A percentile compares a stretch with the other conserved stretches of the same genome.
phyloP scores from a whole-genome alignment of 1,140 invertebrate species.

The Drosophila nikananu region DNA sequence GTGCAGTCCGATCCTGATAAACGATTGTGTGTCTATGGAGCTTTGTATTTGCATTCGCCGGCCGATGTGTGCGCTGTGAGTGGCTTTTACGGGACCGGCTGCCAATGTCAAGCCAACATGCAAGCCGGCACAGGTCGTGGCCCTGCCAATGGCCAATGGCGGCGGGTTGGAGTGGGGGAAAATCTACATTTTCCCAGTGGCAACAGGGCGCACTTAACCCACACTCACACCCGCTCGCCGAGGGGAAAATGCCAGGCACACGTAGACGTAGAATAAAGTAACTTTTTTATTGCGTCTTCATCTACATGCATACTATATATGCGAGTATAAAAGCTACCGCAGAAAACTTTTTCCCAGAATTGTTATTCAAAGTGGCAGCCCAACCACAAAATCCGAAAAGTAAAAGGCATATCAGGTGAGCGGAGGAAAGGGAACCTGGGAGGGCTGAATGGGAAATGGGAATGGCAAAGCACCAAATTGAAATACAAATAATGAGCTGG shows the following conservation, averaged over 20 bases:
- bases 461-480: conserved; percentile 66
- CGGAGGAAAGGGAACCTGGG: background rate
- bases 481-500: conserved; percentile 81
- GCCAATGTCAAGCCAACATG: conserved; percentile 72
- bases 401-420: conserved; percentile 63
- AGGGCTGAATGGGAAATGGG: conserved; percentile 27
- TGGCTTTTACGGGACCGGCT: conserved; percentile 71
- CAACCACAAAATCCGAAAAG: conserved; percentile 68
- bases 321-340: conserved; percentile 61
- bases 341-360: conserved; percentile 74
- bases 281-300: conserved; percentile 83
- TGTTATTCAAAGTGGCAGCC: conserved; percentile 81
- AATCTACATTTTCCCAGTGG: conserved; percentile 78
- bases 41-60: conserved; percentile 70
- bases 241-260: conserved; percentile 43
- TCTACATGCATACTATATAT: conserved; percentile 54
- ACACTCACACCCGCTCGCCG: conserved; percentile 14
- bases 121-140: conserved; percentile 35
- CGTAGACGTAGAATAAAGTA: conserved; percentile 77
- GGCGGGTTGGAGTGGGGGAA: conserved; percentile 26
- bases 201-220: conserved; percentile 76
- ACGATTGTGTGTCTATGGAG: conserved; percentile 71
- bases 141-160: conserved; percentile 33
- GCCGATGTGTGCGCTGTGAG: conserved; percentile 42
- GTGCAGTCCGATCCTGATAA: conserved; percentile 60